phyloP scores from a whole-genome alignment of 2,113 vertebrate species.

The Stictonetta naevosa region DNA sequence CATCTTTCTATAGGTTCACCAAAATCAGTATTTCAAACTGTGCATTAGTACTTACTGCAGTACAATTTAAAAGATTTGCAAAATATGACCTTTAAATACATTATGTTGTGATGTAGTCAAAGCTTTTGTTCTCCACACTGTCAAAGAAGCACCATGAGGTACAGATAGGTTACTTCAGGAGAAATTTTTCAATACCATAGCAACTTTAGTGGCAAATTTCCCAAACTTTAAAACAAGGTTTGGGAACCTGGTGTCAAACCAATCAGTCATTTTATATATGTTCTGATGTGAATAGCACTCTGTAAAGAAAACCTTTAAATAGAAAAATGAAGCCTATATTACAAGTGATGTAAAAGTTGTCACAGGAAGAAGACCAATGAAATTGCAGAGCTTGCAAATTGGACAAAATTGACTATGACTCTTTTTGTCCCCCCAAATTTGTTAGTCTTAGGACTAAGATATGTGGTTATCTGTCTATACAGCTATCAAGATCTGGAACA shows the following conservation, averaged over 20 bases:
- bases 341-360: not conserved
- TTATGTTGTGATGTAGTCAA: not conserved
- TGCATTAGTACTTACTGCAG: not conserved
- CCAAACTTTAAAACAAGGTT: not conserved
- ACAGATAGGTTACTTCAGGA: not conserved
- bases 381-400: not conserved
- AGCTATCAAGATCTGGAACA: not conserved
- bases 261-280: not conserved
- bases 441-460: not conserved
- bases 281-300: rapidly evolving
- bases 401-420: not conserved
- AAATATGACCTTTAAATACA: not conserved
- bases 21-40: not conserved
- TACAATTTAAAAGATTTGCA: not conserved
- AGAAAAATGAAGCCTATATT: not conserved
- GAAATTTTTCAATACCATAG: not conserved
- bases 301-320: not conserved
- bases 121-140: not conserved
- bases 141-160: not conserved
- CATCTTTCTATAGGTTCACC: not conserved
- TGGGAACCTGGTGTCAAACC: not conserved
- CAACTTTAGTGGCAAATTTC: not conserved
- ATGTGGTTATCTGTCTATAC: not conserved
- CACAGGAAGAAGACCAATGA: not conserved
- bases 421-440: not conserved